These are phyloP conservation scores for Thysanoteuthis rhombus DNA, from an alignment of 2,888 invertebrate genomes.

Conservation along the genomic window DNA sequence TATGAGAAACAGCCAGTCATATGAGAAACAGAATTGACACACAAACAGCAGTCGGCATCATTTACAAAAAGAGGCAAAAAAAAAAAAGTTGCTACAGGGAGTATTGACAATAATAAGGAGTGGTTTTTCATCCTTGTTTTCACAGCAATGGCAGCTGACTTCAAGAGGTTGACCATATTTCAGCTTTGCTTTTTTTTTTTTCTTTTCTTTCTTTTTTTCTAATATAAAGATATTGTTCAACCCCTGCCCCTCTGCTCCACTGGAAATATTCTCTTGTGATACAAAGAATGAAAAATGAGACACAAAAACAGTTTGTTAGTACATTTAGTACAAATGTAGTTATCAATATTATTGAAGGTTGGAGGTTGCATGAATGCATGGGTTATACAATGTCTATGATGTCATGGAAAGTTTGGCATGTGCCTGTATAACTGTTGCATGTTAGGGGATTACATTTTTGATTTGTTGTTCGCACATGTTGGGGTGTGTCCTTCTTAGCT, in stretches of 20 bases:
- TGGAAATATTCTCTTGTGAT: background rate
- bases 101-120: background rate
- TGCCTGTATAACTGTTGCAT: background rate
- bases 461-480: background rate
- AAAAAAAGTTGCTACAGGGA: background rate
- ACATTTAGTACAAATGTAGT: background rate
- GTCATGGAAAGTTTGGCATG: background rate
- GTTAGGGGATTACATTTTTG: background rate
- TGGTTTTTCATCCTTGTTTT: background rate
- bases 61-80: background rate
- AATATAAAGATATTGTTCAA: background rate
- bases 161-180: background rate
- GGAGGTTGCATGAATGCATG: background rate
- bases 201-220: background rate
- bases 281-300: slow-evolving; percentile 1
- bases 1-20: background rate
- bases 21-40: background rate
- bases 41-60: background rate
- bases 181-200: background rate
- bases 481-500: background rate
- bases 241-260: background rate
- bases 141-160: background rate
- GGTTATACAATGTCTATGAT: background rate
- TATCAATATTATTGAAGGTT: background rate
- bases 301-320: background rate